phyloP scores from a whole-genome alignment of 2,113 vertebrate species.

The Nestor notabilis region DNA sequence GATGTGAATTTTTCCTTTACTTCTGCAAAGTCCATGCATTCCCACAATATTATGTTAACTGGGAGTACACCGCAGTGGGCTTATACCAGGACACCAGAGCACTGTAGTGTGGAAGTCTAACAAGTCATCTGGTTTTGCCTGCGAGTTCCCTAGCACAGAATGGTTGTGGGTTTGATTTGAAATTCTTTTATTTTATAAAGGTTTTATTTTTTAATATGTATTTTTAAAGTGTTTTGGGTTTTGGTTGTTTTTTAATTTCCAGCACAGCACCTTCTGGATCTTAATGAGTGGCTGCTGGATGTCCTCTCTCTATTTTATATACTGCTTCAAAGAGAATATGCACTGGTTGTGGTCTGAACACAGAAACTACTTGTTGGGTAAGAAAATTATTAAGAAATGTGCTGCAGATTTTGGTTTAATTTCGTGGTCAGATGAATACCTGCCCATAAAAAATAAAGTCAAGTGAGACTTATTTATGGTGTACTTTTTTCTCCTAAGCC shows the following conservation, averaged over 20 bases:
- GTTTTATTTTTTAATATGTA: neutral
- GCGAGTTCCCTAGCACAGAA: neutral
- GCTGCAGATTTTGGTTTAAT: neutral
- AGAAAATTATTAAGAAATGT: constrained; percentile 27
- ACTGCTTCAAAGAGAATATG: constrained; percentile 69
- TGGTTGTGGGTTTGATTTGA: neutral
- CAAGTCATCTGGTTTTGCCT: neutral
- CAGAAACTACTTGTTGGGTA: constrained; percentile 72
- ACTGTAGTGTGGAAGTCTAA: neutral
- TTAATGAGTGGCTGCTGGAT: constrained; percentile 78
- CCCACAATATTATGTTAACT: neutral
- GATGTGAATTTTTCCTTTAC: neutral
- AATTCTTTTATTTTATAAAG: neutral
- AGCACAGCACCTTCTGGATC: constrained; percentile 81
- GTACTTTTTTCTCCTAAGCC: neutral
- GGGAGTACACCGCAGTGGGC: neutral
- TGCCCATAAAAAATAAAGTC: neutral
- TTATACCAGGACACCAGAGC: neutral
- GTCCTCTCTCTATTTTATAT: constrained; percentile 73
- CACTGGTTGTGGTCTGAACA: constrained; percentile 73
- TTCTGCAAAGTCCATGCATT: neutral
- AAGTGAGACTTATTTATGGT: neutral
- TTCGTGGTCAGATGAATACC: neutral
- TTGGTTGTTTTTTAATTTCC: neutral
- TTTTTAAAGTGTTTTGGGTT: neutral